Base-by-base conservation (phyloP, 2,797 vertebrate species). In the Fratercula arctica region DNA sequence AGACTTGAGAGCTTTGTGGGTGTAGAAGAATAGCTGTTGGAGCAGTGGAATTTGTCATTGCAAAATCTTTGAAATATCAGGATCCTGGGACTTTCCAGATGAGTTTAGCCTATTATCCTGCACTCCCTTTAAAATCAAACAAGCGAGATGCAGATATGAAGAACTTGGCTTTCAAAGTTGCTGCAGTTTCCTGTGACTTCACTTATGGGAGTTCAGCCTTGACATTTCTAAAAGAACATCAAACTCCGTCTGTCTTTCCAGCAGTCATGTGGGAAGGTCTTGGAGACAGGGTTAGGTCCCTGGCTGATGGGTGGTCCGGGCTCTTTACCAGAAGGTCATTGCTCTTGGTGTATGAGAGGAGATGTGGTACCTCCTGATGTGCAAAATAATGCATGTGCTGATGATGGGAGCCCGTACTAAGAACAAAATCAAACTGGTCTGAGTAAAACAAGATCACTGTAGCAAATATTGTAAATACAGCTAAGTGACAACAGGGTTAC, bases 1-100 rank as follows among this genome's bases (percentile, higher is more conserved):
- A 92, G 60, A 57, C 67, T 95, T 50, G 41, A 91, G 85, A 75
- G 75, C 69, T 86, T 85, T 96, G 93, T 89, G 94, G 88, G 61
- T 89, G 23, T 84, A 63, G 81, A 96, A 96, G 93, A 96, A 92
- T 93, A 94, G 84, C 90, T 93, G 87, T 90, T 83, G 75, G 94
- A 92, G 59, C 70, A 56, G 54, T 66, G 89, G 92, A 96, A 93
- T 91, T 86, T 94, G 92, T 50, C 60, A 11, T 78, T 91, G 39
- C 68, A 94, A 75, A 95, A 68, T 37, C 74, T 83, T 68, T 41
- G 67, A 67, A 87, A 50, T 93, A 59, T 78, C 54, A 46, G 51
- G 85, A 91, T 89, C 50, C 46, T 83, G 90, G 90, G 68, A 39
- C 68, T 92, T 95, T 87, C 90, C 68, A 41, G 57, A 57, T 23